Conservation (phyloP, 1,140 invertebrate genomes). For the Trichonephila inaurata region DNA sequence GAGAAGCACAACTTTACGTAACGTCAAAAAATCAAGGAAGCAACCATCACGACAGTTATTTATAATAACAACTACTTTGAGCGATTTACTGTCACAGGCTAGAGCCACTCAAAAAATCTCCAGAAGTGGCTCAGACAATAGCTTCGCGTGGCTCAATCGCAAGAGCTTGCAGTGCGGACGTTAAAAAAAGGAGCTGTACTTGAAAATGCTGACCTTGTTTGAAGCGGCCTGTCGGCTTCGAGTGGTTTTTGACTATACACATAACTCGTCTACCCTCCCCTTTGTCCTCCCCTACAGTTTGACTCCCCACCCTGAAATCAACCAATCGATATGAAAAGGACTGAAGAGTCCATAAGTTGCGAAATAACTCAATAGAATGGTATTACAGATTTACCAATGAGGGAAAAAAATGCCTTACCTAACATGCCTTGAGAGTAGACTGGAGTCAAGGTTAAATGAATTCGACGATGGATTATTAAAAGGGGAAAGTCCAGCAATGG, state of each 20-base stretch:
- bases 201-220: constrained; percentile 69
- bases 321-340: constrained; percentile 8
- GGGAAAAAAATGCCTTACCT: not conserved
- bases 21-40: constrained; percentile 11
- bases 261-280: not conserved
- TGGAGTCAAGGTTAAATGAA: not conserved
- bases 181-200: constrained; percentile 54
- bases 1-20: not conserved
- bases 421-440: not conserved
- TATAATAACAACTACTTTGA: constrained; percentile 43
- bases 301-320: not conserved
- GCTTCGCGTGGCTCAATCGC: constrained; percentile 55
- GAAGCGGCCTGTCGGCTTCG: constrained; percentile 58
- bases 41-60: constrained; percentile 18
- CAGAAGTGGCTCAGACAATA: constrained; percentile 59
- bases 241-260: constrained; percentile 60
- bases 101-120: not conserved
- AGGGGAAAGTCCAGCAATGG: not conserved
- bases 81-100: constrained; percentile 50
- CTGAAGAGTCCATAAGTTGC: not conserved
- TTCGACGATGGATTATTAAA: not conserved
- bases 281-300: not conserved
- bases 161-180: not conserved
- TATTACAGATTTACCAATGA: not conserved
- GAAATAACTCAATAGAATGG: constrained; percentile 4